Evolutionary conservation across 2,888 invertebrate genomes (phyloP).

Genomic region (Altica lythri): DNA sequence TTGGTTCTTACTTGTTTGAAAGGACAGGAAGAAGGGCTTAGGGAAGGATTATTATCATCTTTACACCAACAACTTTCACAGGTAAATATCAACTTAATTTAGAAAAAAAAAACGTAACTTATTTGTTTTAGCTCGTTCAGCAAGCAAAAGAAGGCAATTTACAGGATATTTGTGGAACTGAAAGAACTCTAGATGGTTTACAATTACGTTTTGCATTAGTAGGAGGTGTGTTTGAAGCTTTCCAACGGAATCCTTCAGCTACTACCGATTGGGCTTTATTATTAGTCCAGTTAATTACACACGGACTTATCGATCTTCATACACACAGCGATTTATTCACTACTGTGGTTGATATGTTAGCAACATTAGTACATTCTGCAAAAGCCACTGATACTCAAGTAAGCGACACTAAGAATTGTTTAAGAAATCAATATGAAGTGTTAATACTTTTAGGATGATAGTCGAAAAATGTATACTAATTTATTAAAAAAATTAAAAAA

Average conservation of each 20-base stretch:
- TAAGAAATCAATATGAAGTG: neutral
- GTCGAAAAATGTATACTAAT: slow-evolving; percentile 89
- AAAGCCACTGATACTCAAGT: slow-evolving; percentile 74
- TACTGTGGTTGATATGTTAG: slow-evolving; percentile 96
- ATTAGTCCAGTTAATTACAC: slow-evolving; percentile 89
- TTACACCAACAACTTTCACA: slow-evolving; percentile 92
- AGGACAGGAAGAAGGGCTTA: slow-evolving; percentile 90
- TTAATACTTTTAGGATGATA: slow-evolving; percentile 72
- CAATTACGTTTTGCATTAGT: slow-evolving; percentile 91
- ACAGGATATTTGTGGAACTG: slow-evolving; percentile 55
- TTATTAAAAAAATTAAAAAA: slow-evolving; percentile 95
- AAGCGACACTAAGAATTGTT: slow-evolving; percentile 14
- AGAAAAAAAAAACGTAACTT: neutral
- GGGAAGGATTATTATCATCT: slow-evolving; percentile 88
- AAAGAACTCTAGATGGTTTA: slow-evolving; percentile 85
- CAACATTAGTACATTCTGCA: slow-evolving; percentile 93
- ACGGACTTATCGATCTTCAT: slow-evolving; percentile 89
- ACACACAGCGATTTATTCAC: slow-evolving; percentile 90
- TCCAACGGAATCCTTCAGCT: slow-evolving; percentile 86
- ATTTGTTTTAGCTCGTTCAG: slow-evolving; percentile 50
- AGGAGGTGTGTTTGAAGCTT: slow-evolving; percentile 98
- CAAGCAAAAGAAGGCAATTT: slow-evolving; percentile 53
- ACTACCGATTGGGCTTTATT: slow-evolving; percentile 95
- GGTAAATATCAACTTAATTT: slow-evolving; percentile 59
- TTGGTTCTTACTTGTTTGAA: slow-evolving; percentile 92